Percentiles rank a stretch among this genome's conserved stretches.
These are phyloP conservation scores for Trachemys scripta DNA, from an alignment of 2,113 vertebrate species.

Conservation along the genomic window DNA sequence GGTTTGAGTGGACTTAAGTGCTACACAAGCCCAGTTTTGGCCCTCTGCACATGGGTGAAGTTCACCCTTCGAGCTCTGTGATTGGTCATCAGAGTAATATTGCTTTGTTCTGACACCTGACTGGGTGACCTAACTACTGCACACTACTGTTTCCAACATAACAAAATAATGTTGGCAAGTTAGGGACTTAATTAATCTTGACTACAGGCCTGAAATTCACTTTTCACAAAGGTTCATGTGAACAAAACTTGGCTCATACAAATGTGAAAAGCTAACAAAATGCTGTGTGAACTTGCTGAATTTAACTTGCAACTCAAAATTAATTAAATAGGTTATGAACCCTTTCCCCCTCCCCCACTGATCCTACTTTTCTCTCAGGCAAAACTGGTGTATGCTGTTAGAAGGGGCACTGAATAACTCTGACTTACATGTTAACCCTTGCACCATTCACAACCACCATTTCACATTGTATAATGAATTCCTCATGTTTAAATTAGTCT, in stretches of 20 bases:
- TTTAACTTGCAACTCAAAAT: conserved; percentile 30
- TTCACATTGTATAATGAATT: neutral
- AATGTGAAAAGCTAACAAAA: conserved; percentile 32
- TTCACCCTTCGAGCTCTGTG: neutral
- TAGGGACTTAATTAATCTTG: conserved; percentile 6
- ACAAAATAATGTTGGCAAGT: neutral
- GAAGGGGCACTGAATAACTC: conserved; percentile 12
- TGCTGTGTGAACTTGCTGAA: neutral
- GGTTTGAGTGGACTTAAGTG: neutral
- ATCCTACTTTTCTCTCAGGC: neutral
- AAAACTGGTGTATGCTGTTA: neutral
- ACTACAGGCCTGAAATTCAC: neutral
- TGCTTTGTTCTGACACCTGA: conserved; percentile 5
- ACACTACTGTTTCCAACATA: neutral
- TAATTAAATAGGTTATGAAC: conserved; percentile 6
- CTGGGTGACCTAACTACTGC: neutral
- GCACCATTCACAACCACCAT: neutral
- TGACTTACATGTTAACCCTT: conserved; percentile 29
- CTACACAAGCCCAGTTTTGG: neutral
- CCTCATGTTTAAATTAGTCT: neutral
- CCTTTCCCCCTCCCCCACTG: neutral
- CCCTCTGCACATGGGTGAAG: neutral
- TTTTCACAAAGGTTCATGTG: neutral
- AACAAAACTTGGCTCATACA: conserved; percentile 29
- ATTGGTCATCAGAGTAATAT: neutral